Evolutionary conservation across 2,888 invertebrate species (phyloP).

Genomic region (Pseudococcus viburni): DNA sequence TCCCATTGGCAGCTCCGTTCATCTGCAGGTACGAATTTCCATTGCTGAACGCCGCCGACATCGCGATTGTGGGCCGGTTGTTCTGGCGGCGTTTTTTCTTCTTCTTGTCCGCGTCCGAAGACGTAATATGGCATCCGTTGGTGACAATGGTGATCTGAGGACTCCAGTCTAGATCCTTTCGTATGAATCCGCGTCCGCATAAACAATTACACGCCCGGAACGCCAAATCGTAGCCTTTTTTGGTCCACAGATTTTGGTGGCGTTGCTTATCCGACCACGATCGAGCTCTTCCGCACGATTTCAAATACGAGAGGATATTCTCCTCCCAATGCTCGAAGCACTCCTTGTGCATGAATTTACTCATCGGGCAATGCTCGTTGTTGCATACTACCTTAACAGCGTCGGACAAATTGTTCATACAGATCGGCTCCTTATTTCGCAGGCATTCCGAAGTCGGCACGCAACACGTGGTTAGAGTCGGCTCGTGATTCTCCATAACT

Average conservation of each 20-base stretch:
- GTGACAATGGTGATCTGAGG: conserved; percentile 73
- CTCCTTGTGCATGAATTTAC: conserved; percentile 95
- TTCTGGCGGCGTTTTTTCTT: conserved; percentile 81
- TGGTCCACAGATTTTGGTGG: conserved; percentile 96
- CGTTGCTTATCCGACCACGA: conserved; percentile 96
- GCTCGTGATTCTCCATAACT: conserved; percentile 71
- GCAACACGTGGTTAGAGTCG: conserved; percentile 76
- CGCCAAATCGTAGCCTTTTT: conserved; percentile 96
- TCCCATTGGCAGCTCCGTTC: not conserved
- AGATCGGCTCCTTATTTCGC: conserved; percentile 75
- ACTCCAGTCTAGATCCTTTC: conserved; percentile 95
- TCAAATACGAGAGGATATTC: conserved; percentile 88
- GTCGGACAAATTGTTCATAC: conserved; percentile 78
- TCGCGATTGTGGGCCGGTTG: conserved; percentile 76
- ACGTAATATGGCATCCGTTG: not conserved
- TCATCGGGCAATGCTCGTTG: conserved; percentile 90
- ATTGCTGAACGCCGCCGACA: conserved; percentile 72
- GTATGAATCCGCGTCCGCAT: conserved; percentile 92
- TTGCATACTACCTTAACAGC: conserved; percentile 93
- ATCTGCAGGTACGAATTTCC: conserved; percentile 62
- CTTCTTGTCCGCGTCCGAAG: conserved; percentile 71
- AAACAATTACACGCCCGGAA: conserved; percentile 96
- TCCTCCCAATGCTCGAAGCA: conserved; percentile 97
- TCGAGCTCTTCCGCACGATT: conserved; percentile 90
- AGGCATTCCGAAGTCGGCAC: conserved; percentile 87